Evolutionary conservation across 2,888 invertebrate genomes (phyloP), one percentile per base, ranked within the genome.

Genomic region (Drosophila mayaguana): DNA sequence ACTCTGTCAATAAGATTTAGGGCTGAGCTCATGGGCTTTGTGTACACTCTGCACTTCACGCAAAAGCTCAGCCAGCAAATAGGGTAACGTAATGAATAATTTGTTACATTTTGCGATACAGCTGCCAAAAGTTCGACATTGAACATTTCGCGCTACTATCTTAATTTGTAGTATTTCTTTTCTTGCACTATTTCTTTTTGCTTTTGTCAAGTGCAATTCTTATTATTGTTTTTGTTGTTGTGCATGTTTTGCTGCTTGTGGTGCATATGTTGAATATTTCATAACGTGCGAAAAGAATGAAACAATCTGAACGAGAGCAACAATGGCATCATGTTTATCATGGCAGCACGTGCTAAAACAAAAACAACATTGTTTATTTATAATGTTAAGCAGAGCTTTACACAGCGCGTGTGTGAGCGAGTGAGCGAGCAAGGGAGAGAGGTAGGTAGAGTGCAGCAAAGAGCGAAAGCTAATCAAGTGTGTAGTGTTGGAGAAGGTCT

Each of bases 321-420:
- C 36, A 64, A 64, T 67, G 43, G 53, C 71, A 50, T 50, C 32
- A 64, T 81, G 75, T 83, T 81, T 89, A 81, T 86, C 78, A 40
- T 70, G 66, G 66, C 71, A 76, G 90, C 88, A 88, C 88, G 88
- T 88, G 90, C 88, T 75, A 62, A 74, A 81, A 63, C 70, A 88
- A 80, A 56, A 88, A 83, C 83, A 79, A 81, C 57, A 87, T 68
- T 67, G 72, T 88, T 80, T 81, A 68, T 70, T 83, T 80, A 70
- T 66, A 57, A 72, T 86, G 84, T 84, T 79, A 81, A 84, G 74
- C 80, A 77, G 75, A 67, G 83, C 76, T 78, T 71, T 53, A 64
- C 34, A 63, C 60, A 61, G 70, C 63, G 64, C 56, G 55, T 53
- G 48, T 38, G 38, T 18, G 50, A 63, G 67, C 36, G 66, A 34